Conservation (phyloP, 2,113 vertebrate genomes). For the Anoplopoma fimbria region DNA sequence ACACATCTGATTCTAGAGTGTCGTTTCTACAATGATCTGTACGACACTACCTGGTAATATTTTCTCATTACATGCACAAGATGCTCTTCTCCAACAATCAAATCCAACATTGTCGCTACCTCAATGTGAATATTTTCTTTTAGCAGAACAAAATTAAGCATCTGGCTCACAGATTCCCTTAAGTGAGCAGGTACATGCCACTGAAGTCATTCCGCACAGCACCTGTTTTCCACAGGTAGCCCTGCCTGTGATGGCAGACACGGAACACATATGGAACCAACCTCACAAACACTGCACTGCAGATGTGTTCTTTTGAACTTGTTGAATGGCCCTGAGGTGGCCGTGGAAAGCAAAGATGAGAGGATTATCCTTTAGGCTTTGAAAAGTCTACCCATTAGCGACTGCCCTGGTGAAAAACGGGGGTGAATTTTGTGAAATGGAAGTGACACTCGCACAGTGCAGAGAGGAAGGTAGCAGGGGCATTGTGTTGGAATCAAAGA, state of each 20-base stretch:
- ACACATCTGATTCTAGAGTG: slow-evolving; percentile 26
- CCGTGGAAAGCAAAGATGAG: slow-evolving; percentile 71
- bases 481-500: slow-evolving; percentile 73
- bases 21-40: slow-evolving; percentile 22
- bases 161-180: slow-evolving; percentile 60
- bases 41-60: slow-evolving; percentile 28
- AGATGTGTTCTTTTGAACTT: slow-evolving; percentile 53
- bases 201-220: slow-evolving; percentile 60
- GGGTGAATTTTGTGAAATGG: slow-evolving; percentile 69
- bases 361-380: slow-evolving; percentile 64
- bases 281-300: slow-evolving; percentile 42
- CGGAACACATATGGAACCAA: slow-evolving; percentile 25
- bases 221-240: slow-evolving; percentile 61
- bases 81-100: slow-evolving; percentile 37
- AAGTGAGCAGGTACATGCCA: slow-evolving; percentile 55
- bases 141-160: slow-evolving; percentile 68
- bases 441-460: slow-evolving; percentile 57
- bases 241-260: slow-evolving; percentile 38
- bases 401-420: slow-evolving; percentile 56
- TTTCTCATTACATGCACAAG: slow-evolving; percentile 26
- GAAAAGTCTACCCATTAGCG: slow-evolving; percentile 65
- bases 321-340: slow-evolving; percentile 62
- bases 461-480: slow-evolving; percentile 55
- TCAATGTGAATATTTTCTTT: slow-evolving; percentile 45
- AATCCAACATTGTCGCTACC: slow-evolving; percentile 37